A percentile compares a stretch with the other conserved stretches of the same genome.
These are phyloP conservation scores for Gadopsis marmoratus DNA, from an alignment of 2,797 vertebrate genomes.

Conservation along the genomic window DNA sequence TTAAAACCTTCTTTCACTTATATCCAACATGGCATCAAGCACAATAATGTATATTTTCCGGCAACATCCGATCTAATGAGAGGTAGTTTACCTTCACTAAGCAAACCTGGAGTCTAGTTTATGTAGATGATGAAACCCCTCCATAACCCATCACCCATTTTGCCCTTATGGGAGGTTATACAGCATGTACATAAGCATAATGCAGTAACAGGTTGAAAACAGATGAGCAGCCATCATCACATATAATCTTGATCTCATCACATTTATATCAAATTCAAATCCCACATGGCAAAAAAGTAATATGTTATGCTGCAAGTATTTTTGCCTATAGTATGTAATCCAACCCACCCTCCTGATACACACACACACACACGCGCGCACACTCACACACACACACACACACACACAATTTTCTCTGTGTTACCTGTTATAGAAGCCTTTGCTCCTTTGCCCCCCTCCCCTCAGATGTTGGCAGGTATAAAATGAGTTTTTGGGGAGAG, in stretches of 20 bases:
- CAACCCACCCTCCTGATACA: constrained; percentile 15
- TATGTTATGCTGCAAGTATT: constrained; percentile 14
- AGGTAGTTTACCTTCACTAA: not conserved
- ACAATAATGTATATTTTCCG: not conserved
- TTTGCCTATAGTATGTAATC: not conserved
- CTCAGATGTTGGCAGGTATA: constrained; percentile 83
- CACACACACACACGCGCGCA: constrained; percentile 12
- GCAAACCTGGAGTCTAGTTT: not conserved
- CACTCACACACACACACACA: constrained; percentile 30
- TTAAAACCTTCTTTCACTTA: not conserved
- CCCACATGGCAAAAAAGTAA: not conserved
- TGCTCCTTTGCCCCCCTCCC: constrained; percentile 64
- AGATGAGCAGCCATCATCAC: constrained; percentile 8
- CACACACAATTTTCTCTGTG: constrained; percentile 46
- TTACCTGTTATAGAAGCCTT: constrained; percentile 71
- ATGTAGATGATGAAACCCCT: not conserved
- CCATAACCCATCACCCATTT: not conserved
- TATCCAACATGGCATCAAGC: not conserved
- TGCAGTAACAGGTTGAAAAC: not conserved
- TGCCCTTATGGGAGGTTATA: not conserved
- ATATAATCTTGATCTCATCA: constrained; percentile 27
- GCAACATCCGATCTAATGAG: not conserved
- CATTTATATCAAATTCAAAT: constrained; percentile 16
- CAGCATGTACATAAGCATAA: not conserved
- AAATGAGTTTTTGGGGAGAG: constrained; percentile 82